Evolutionary conservation across 1,140 invertebrate species (phyloP), one percentile per base, ranked within the genome.

Genomic region (Neodiprion virginianus): DNA sequence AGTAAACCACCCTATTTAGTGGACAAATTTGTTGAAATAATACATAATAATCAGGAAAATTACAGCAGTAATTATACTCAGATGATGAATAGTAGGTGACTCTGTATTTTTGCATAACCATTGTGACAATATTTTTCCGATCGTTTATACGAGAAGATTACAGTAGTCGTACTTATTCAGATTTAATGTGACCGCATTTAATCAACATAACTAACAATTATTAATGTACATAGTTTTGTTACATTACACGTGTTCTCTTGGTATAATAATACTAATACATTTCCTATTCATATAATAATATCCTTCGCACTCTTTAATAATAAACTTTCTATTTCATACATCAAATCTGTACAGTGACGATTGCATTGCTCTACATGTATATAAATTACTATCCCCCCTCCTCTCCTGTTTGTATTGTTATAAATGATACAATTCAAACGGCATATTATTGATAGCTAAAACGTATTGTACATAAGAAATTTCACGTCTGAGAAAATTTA

Each of bases 341-440:
- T 61, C 53, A 61, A 61, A 61, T 61, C 53, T 61, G 53, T 61
- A 61, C 53, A 61, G 53, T 61, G 53, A 61, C 53, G 53, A 61
- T 61, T 61, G 53, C 53, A 61, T 61, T 61, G 53, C 53, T 61
- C 53, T 61, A 61, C n/a, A 61, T 61, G n/a, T 14, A 61, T 61
- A 61, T 61, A 12, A 61, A 61, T 61, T 61, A 61, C n/a, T 61
- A 61, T 61, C n/a, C 28, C 28, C 28, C 28, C 28, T 40, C 28
- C 28, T 5, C 11, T 61, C 1, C n/a, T 61, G 11, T 8, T 17
- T 61, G 28, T 17, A 61, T 61, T 61, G 8, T 61, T 61, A 5
- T 61, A 61, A 61, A 61, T 61, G 53, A 61, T 61, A 61, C 11
- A 61, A 61, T 61, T 61, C 53, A 61, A 61, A 8, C n/a, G 53